phyloP scores from a whole-genome alignment of 1,140 invertebrate genomes.

The Trissolcus basalis region DNA sequence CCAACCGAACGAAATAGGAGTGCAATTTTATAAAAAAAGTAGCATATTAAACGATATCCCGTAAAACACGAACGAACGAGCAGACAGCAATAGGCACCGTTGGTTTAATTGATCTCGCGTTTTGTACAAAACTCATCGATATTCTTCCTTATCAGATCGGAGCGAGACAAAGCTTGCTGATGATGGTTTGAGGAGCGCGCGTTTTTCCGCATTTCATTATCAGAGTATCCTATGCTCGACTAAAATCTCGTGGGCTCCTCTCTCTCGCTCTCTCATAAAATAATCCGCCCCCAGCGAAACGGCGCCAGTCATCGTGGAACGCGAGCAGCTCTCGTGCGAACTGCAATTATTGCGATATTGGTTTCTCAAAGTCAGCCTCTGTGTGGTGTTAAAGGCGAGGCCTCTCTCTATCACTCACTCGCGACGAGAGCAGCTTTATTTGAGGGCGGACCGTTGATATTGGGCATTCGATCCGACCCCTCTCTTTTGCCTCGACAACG shows the following conservation, averaged over 20 bases:
- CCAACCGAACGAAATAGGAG: no score
- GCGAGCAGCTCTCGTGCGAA: constrained; percentile 52
- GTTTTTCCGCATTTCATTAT: constrained; percentile 53
- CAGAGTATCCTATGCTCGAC: background rate
- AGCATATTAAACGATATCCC: no score
- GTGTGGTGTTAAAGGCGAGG: constrained; percentile 52
- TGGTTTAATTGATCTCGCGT: constrained; percentile 19
- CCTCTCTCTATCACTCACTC: constrained; percentile 31
- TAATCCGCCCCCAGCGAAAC: constrained; percentile 56
- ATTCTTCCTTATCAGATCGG: constrained; percentile 32
- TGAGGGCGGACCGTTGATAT: constrained; percentile 72
- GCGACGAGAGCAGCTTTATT: constrained; percentile 52
- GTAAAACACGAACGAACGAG: constrained; percentile 9
- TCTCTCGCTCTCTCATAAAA: constrained; percentile 25
- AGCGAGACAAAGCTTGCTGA: constrained; percentile 25
- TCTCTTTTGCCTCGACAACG: constrained; percentile 68
- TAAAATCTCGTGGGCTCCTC: constrained; percentile 1
- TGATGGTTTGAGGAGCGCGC: constrained; percentile 29
- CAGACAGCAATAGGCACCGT: constrained; percentile 1
- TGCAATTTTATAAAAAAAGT: constrained; percentile 25
- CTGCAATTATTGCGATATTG: constrained; percentile 71
- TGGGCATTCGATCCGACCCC: constrained; percentile 73
- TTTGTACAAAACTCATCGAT: constrained; percentile 26
- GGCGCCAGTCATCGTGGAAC: constrained; percentile 41
- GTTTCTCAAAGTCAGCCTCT: constrained; percentile 66